Conservation (phyloP, 2,113 vertebrate species). For the Chitala chitala region DNA sequence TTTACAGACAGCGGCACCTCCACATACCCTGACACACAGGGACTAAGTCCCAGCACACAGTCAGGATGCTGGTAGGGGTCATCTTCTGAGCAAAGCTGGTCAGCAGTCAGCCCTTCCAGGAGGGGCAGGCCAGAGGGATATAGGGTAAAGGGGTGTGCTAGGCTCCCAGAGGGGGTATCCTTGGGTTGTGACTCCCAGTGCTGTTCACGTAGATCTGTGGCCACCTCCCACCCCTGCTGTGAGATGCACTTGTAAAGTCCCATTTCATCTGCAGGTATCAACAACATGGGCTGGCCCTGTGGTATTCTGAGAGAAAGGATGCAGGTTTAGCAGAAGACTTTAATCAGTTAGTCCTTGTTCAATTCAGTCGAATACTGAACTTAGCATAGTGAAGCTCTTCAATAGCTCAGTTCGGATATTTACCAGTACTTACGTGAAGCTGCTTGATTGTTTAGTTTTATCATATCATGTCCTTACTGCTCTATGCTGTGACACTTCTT, state of each 20-base stretch:
- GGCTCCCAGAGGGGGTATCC: neutral
- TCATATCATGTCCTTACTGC: too few species aligned
- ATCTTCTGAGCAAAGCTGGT: neutral
- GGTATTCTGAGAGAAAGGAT: neutral
- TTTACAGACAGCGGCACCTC: neutral
- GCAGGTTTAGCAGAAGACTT: neutral
- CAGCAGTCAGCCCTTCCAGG: too few species aligned
- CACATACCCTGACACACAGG: neutral
- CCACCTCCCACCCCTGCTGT: neutral
- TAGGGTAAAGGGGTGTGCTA: neutral
- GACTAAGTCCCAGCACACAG: neutral
- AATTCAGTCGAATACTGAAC: neutral
- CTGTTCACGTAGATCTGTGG: neutral
- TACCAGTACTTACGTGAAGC: too few species aligned
- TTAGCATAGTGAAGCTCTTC: too few species aligned
- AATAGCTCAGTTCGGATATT: too few species aligned
- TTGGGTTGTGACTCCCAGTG: neutral
- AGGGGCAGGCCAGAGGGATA: neutral
- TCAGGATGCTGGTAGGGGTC: neutral
- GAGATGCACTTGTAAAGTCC: constrained; percentile 1
- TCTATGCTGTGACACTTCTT: too few species aligned
- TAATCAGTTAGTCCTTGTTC: neutral
- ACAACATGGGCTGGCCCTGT: neutral
- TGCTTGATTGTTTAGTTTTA: too few species aligned
- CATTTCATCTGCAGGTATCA: neutral